phyloP scores from a whole-genome alignment of 2,797 vertebrate genomes.

The Spinibarbus caldwelli region DNA sequence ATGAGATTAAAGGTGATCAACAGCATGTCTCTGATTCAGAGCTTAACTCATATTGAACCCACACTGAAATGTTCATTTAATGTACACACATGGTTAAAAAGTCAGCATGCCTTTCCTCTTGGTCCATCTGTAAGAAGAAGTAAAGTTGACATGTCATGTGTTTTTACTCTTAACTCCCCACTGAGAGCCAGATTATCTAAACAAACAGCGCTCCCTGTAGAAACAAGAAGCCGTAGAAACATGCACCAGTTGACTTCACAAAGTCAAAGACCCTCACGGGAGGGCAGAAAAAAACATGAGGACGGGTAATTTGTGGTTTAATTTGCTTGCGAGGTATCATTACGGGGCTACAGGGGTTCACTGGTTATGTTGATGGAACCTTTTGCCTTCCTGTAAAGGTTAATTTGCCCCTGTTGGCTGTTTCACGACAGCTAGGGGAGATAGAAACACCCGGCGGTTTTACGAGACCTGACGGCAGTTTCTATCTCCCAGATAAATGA shows the following conservation, averaged over 20 bases:
- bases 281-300: not conserved
- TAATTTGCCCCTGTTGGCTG: conserved; percentile 47
- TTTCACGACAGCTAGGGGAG: conserved; percentile 37
- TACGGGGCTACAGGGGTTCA: conserved; percentile 31
- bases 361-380: conserved; percentile 45
- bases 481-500: conserved; percentile 38
- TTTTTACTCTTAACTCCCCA: conserved; percentile 22
- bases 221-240: conserved; percentile 1
- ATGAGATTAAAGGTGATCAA: not conserved
- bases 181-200: conserved; percentile 29
- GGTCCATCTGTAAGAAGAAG: not conserved
- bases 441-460: not conserved
- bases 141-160: conserved; percentile 14
- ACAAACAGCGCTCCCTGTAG: not conserved
- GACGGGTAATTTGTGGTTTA: conserved; percentile 40
- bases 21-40: not conserved
- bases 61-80: no score
- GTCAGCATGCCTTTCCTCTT: not conserved
- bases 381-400: conserved; percentile 50
- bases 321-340: conserved; percentile 45
- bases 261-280: conserved; percentile 34
- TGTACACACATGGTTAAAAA: not conserved
- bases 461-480: not conserved
- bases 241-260: not conserved
- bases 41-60: not conserved